Conservation (phyloP, 2,113 vertebrate species). For the Pollimyrus isidori region DNA sequence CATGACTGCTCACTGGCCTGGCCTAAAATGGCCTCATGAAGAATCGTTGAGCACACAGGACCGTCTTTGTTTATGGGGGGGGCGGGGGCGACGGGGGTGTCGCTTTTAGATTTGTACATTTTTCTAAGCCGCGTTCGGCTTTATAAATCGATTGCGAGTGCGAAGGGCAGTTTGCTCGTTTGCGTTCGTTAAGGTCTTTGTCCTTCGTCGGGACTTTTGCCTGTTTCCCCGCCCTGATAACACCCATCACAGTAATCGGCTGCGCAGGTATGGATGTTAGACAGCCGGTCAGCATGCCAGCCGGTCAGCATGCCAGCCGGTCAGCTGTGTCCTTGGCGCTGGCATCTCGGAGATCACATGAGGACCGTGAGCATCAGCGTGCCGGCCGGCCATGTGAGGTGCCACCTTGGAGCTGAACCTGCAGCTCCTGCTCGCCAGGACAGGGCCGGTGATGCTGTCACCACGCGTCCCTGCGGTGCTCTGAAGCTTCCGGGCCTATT, state of each 20-base stretch:
- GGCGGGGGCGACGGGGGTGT: not conserved
- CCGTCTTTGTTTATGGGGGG: not conserved
- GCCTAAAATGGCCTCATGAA: not conserved
- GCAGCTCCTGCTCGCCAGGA: not conserved
- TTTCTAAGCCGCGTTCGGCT: not conserved
- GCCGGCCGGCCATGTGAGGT: not conserved
- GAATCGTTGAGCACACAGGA: not conserved
- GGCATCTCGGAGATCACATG: not conserved
- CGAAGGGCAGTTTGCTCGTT: not conserved
- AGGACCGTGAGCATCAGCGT: not conserved
- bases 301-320: not conserved
- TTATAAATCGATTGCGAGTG: not conserved
- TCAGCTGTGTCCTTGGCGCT: not conserved
- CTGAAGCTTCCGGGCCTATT: not conserved
- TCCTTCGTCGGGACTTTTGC: not conserved
- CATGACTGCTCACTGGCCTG: not conserved
- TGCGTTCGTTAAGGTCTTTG: not conserved
- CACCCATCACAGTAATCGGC: not conserved
- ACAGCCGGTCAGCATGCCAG: not conserved
- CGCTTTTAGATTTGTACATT: not conserved
- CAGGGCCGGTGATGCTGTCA: not conserved
- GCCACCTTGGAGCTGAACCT: not conserved
- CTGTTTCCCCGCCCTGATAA: not conserved
- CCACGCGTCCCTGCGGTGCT: not conserved
- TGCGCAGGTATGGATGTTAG: not conserved